Conservation (phyloP, 1,140 invertebrate genomes). For the Drosophila nigrodunni region DNA sequence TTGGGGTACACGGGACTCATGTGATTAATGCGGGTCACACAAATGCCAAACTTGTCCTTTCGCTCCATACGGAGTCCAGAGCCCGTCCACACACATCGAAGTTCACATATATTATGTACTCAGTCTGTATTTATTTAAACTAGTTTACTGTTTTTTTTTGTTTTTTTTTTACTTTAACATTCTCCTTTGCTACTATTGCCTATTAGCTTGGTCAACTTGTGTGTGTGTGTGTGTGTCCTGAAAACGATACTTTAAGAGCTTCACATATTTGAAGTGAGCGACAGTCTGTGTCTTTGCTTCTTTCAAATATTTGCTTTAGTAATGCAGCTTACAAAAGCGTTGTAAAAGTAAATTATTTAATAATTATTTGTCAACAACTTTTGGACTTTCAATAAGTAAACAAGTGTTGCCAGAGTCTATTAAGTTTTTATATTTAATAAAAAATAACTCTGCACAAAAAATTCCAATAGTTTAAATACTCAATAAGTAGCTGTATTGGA, state of each 20-base stretch:
- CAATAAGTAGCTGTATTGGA: no score
- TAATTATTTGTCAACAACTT: no score
- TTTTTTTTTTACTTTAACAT: slow-evolving; percentile 11
- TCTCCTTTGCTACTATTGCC: slow-evolving; percentile 6
- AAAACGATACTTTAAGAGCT: slow-evolving; percentile 27
- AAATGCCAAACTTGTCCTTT: slow-evolving; percentile 16
- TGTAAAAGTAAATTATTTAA: not conserved
- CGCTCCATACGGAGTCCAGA: not conserved
- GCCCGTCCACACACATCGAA: slow-evolving; percentile 13
- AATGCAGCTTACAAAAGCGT: not conserved
- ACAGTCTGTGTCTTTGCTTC: not conserved
- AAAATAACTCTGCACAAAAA: no score
- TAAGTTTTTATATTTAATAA: no score
- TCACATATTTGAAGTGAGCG: not conserved
- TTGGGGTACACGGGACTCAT: slow-evolving; percentile 47
- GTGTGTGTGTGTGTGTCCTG: not conserved
- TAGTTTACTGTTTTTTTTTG: slow-evolving; percentile 33
- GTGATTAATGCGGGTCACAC: slow-evolving; percentile 77
- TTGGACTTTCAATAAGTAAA: no score
- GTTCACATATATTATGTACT: slow-evolving; percentile 11
- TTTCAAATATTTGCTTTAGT: not conserved
- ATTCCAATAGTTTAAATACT: no score
- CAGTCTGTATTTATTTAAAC: slow-evolving; percentile 43
- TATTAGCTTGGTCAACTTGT: slow-evolving; percentile 42
- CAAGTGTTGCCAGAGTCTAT: no score